Conservation (phyloP, 1,140 invertebrate genomes). For the Portunus trituberculatus region DNA sequence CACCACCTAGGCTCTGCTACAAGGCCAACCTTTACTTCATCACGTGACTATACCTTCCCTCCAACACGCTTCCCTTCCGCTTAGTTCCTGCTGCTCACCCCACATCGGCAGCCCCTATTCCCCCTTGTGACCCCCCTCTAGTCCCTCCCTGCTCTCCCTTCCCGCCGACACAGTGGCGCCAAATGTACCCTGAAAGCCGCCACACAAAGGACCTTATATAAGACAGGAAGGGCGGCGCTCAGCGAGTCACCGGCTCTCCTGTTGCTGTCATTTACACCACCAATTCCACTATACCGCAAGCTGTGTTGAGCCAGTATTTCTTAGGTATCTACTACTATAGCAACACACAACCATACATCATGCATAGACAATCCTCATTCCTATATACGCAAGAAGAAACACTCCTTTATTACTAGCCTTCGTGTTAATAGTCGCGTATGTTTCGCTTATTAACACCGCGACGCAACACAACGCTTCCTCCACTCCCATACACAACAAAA, state of each 20-base stretch:
- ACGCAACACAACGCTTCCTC: too few species aligned
- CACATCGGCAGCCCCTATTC: too few species aligned
- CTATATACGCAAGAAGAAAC: too few species aligned
- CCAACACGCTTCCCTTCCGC: background rate
- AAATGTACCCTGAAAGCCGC: conserved; percentile 18
- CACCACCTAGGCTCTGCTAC: background rate
- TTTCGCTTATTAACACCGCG: too few species aligned
- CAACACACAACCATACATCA: too few species aligned
- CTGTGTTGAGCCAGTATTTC: too few species aligned
- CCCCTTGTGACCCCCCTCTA: background rate
- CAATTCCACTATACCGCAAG: too few species aligned
- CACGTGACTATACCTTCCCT: background rate
- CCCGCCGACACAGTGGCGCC: conserved; percentile 6
- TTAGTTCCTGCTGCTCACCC: background rate
- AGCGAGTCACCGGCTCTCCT: background rate
- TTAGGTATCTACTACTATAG: too few species aligned
- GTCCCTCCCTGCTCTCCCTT: background rate
- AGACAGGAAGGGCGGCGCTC: background rate
- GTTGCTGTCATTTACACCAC: background rate
- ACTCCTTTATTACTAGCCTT: too few species aligned
- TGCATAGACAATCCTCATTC: too few species aligned
- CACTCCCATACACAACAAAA: too few species aligned
- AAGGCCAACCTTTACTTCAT: background rate
- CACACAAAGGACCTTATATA: conserved; percentile 14
- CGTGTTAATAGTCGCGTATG: too few species aligned